Base-by-base conservation (phyloP, 2,888 invertebrate species). In the Eilema sororculum region DNA sequence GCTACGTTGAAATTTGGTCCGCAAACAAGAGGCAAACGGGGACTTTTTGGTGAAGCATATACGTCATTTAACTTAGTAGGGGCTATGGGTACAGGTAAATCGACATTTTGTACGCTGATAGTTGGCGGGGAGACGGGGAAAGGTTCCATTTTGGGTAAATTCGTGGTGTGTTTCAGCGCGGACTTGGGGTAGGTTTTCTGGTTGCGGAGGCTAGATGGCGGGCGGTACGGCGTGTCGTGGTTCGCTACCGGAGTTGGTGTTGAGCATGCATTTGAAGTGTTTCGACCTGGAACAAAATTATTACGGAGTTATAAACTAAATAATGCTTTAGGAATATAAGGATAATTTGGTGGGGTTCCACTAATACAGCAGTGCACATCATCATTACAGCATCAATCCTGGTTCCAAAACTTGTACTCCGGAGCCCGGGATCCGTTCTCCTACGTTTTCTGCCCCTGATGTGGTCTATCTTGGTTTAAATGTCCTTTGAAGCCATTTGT, bases 1-100 rank as follows among this genome's bases (percentile, higher is more conserved):
- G 98, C 97, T 0, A 97, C 98, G 83, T 98, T 98, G 91, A 98
- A 98, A 85, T 97, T 98, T 30, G 96, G 96, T 57, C 96, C 94
- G 78, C 87, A 91, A 68, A 94, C 93, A 52, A 95, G 81, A 2
- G 94, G 92, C 65, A 93, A 69, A 16, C 93, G 86, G 4, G 93
- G 93, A 74, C 94, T 93, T 75, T 92, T 91, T 1, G 95, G 94
- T 5, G 95, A 87, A 20, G 95, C 93, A 72, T 93, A 95, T 0
- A 95, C 94, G 79, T 95, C 95, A 70, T 95, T 95, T 64, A 95
- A 68, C 79, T 95, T 95, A 0, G 94, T 95, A 0, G 95, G 94
- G 1, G 95, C 93, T n/a, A 95, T 68, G 0, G 94, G 88, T 0
- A 94, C 89, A 2, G 92, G 92, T 5, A 94, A 74, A n/a, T 95